Evolutionary conservation across 1,140 invertebrate genomes (phyloP).

Genomic region (Trinorchestia longiramus): DNA sequence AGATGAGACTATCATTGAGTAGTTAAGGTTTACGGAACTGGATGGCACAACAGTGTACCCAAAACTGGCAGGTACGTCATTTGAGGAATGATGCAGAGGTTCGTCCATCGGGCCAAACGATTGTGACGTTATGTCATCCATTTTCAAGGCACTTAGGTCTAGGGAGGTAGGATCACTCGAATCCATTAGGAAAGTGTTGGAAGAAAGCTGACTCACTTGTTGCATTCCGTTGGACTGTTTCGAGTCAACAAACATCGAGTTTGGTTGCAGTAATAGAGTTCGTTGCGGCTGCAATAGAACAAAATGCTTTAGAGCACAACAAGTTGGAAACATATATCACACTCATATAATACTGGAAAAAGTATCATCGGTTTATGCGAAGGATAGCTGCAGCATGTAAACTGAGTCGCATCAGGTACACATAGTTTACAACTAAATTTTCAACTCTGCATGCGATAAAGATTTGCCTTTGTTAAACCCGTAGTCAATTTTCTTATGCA

Average conservation of each 20-base stretch:
- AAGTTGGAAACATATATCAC: neutral
- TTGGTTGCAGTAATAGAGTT: constrained; percentile 4
- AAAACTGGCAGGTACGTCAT: constrained; percentile 1
- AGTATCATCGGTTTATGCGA: too few relatives aligned
- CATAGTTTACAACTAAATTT: too few relatives aligned
- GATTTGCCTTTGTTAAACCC: too few relatives aligned
- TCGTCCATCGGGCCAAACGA: neutral
- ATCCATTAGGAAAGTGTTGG: constrained; percentile 3
- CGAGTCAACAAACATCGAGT: constrained; percentile 24
- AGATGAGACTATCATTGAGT: neutral
- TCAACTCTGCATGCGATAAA: too few relatives aligned
- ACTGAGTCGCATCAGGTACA: too few relatives aligned
- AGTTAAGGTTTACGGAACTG: neutral
- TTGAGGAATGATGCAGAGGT: neutral
- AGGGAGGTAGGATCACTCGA: neutral
- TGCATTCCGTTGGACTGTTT: neutral
- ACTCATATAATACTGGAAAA: neutral
- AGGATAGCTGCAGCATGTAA: too few relatives aligned
- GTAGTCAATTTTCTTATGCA: too few relatives aligned
- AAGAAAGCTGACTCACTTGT: neutral
- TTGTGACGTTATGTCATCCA: neutral
- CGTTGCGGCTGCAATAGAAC: neutral
- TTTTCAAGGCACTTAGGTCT: neutral
- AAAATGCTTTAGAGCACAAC: neutral
- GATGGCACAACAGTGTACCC: constrained; percentile 16